Base-by-base conservation (phyloP, 1,140 invertebrate genomes). In the Ips nitidus region DNA sequence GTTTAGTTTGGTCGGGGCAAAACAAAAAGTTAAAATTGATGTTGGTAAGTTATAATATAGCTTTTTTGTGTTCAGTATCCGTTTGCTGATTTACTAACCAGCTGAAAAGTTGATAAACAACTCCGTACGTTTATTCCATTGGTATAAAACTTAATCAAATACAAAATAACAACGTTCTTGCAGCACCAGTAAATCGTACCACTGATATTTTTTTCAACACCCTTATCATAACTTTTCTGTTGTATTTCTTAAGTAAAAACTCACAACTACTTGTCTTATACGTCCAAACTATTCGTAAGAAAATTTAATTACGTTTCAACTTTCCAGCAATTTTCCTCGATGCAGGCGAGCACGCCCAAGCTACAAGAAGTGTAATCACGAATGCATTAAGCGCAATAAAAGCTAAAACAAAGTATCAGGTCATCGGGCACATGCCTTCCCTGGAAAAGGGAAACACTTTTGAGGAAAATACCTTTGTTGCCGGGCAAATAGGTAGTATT, bases 261-360 rank as follows among this genome's bases (percentile, higher is more conserved):
- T 2, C 22, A 8, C 45, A 1, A 6, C 45, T 6, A 1, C 45
- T 8, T 50, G 7, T 50, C 45, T 6, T 50, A 6, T 3, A 50
- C 6, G 22, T 50, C 2, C 45, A 50, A 50, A 3, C 6, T 3
- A 8, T 8, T 36, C 6, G 41, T 8, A 0, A 7, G 8, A 3
- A 3, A 55, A 55, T 22, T 55, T 2, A 8, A 4, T 41, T 41
- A 42, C 38, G 4, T 42, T 41, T 8, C 57, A 6, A 41, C 38
- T 66, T 66, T 66, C 50, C 42, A 72, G 71, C 59, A 45, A 69
- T 72, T 62, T 72, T 72, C 40, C 60, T 69, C 43, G 50, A 72
- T 43, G 57, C 68, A 22, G 56, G 66, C 53, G 71, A 72, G 1
- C 41, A 66, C 38, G 63, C 36, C 40, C 61, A 69, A n/a, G 41